Evolutionary conservation across 1,140 invertebrate species (phyloP), one percentile per base, ranked within the genome.

Genomic region (Drosophila grimshawi): DNA sequence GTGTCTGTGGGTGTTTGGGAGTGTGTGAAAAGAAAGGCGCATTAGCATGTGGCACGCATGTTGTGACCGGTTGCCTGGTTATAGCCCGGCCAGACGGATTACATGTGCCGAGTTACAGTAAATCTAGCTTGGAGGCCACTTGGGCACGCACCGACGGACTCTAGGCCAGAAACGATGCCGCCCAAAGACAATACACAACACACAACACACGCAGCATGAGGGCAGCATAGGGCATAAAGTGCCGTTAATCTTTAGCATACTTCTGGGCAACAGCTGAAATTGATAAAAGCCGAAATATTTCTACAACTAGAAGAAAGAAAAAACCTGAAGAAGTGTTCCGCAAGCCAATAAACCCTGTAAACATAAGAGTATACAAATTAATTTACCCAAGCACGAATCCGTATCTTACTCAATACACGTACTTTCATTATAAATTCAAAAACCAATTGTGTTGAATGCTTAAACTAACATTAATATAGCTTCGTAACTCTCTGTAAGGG

Each of bases 61-160:
- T 19, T 19, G 45, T 48, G 35, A 41, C 39, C 10, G 8, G 10
- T 41, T 41, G 39, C 39, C 49, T 55, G 48, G 11, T 48, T 55
- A 48, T 57, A 60, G 55, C 48, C 7, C 33, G 29, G 49, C 6
- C 0, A 7, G 30, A n/a, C 1, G 30, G 82, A 89, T 89, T 89
- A 83, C 85, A 76, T 77, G 74, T 80, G 77, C 69, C 77, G 32
- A 29, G 55, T 59, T 35, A 45, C 53, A 62, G 45, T 60, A 75
- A 78, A 88, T 88, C 83, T 75, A 59, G 53, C 63, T 64, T 60
- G 43, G 66, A 46, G 73, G 85, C 80, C 80, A 80, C 85, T 88
- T 83, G 77, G 77, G 80, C 80, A 88, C 83, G 83, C 85, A 89
- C 73, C 62, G 64, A 45, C 60, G 68, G 67, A 19, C 19, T 19